phyloP scores from a whole-genome alignment of 2,888 invertebrate species.

The Dermolepida albohirtum region DNA sequence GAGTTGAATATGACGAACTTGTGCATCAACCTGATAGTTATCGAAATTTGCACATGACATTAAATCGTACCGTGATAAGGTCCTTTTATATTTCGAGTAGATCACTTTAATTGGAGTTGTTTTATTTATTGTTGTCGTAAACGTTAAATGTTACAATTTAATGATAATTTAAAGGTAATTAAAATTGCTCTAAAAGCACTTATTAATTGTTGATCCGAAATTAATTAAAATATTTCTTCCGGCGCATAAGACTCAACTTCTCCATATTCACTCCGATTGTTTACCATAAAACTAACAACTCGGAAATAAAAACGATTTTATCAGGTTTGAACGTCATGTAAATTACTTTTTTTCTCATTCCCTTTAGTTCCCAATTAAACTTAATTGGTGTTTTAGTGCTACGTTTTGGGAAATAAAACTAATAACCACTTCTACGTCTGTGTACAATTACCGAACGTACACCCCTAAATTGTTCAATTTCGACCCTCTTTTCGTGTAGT shows the following conservation, averaged over 20 bases:
- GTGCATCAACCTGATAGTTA: too few species aligned
- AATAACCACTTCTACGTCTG: constrained; percentile 18
- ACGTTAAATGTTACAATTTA: too few species aligned
- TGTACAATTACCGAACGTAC: too few species aligned
- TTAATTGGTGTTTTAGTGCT: constrained; percentile 36
- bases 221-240: neutral
- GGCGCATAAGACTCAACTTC: too few species aligned
- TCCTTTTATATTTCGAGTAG: too few species aligned
- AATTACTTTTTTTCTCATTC: constrained; percentile 31
- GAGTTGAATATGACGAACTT: too few species aligned
- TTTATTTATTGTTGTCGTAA: too few species aligned
- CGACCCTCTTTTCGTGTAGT: constrained; percentile 16
- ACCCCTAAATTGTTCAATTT: constrained; percentile 27
- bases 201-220: neutral
- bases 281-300: constrained; percentile 12
- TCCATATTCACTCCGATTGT: neutral
- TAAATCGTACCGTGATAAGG: too few species aligned
- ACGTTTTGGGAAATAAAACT: constrained; percentile 31
- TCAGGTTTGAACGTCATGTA: constrained; percentile 30
- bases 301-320: constrained; percentile 21
- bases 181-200: too few species aligned
- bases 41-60: too few species aligned
- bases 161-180: too few species aligned
- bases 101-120: too few species aligned
- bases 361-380: constrained; percentile 31